A percentile compares a stretch with the other conserved stretches of the same genome.
These are phyloP conservation scores for Pristionchus arcanus DNA, from an alignment of 2,888 invertebrate genomes.

Conservation along the genomic window DNA sequence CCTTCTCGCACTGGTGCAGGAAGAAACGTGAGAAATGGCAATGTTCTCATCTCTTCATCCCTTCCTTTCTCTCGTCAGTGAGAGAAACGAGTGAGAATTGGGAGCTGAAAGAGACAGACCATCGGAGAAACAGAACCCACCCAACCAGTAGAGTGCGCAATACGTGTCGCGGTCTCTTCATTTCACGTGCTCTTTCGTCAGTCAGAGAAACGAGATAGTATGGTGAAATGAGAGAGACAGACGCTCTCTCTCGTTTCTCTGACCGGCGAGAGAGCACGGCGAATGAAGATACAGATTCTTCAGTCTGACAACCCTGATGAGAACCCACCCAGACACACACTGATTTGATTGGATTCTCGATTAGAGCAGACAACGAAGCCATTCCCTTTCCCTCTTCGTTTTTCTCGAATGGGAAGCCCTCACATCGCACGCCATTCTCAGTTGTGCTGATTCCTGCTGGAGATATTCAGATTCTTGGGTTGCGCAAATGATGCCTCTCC, in stretches of 20 bases:
- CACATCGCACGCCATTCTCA: not conserved
- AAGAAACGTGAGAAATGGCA: not conserved
- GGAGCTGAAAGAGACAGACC: no score
- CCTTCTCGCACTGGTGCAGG: not conserved
- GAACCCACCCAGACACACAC: not conserved
- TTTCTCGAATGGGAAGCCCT: not conserved
- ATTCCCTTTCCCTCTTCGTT: not conserved
- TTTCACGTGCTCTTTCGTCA: no score
- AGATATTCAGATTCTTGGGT: not conserved
- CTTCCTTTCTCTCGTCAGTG: not conserved
- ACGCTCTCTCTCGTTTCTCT: no score
- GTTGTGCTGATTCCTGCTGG: not conserved
- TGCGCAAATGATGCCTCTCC: no score
- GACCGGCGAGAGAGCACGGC: not conserved
- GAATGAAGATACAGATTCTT: not conserved
- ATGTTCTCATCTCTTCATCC: not conserved
- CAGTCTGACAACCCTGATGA: no score
- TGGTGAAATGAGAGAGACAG: no score
- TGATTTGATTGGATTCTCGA: not conserved
- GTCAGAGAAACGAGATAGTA: no score
- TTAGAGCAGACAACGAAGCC: slow-evolving; percentile 20
- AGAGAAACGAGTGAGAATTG: not conserved
- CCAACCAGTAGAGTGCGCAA: no score
- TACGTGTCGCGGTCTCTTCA: no score
- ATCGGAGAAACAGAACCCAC: no score